Evolutionary conservation across 2,797 vertebrate genomes (phyloP).

Genomic region (Sebastes cheni): DNA sequence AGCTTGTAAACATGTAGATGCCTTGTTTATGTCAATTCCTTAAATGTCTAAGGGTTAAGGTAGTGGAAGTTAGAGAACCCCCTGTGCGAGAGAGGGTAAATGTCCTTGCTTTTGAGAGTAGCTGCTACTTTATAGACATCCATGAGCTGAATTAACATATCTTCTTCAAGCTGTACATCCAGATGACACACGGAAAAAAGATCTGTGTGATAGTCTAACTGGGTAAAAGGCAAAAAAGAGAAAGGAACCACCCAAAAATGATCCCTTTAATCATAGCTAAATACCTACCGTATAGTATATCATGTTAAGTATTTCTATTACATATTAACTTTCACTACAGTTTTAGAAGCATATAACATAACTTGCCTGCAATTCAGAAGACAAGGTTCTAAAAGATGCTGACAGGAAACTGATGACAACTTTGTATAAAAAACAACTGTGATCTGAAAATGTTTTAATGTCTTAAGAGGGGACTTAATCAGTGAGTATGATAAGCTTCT

Average conservation of each 20-base stretch:
- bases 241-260: neutral
- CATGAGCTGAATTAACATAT: conserved; percentile 4
- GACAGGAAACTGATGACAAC: conserved; percentile 38
- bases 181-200: conserved; percentile 5
- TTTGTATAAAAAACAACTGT: conserved; percentile 10
- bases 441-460: conserved; percentile 55
- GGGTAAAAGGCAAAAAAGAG: neutral
- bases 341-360: conserved; percentile 27
- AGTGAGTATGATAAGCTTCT: conserved; percentile 48
- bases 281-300: conserved; percentile 2
- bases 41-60: neutral
- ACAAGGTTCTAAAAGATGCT: conserved; percentile 26
- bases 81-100: neutral
- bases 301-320: conserved; percentile 9
- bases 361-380: conserved; percentile 19
- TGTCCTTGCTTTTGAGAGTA: neutral
- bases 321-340: neutral
- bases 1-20: neutral
- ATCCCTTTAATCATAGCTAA: conserved; percentile 16
- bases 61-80: neutral
- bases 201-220: neutral
- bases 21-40: neutral
- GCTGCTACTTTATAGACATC: neutral
- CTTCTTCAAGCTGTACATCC: neutral
- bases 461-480: conserved; percentile 48